A percentile compares a stretch with the other conserved stretches of the same genome.
phyloP scores from a whole-genome alignment of 2,888 invertebrate genomes.

The Hemistola chrysoprasaria region DNA sequence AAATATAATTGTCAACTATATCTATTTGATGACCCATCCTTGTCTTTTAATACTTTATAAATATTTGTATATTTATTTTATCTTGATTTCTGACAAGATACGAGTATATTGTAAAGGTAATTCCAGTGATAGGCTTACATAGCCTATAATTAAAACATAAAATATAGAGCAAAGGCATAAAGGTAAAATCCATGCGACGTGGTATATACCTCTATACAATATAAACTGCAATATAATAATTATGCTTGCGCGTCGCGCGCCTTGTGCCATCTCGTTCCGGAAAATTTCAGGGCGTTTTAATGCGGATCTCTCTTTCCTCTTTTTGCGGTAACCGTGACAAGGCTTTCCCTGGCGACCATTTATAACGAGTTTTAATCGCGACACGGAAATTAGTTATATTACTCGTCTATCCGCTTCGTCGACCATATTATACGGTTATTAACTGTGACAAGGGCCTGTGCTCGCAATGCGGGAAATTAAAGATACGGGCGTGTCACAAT shows the following conservation, averaged over 20 bases:
- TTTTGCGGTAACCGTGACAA: constrained; percentile 64
- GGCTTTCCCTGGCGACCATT: constrained; percentile 52
- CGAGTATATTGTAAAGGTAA: no score
- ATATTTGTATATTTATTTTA: no score
- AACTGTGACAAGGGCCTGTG: constrained; percentile 43
- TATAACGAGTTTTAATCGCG: constrained; percentile 67
- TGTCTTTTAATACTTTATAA: no score
- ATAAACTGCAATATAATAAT: constrained; percentile 15
- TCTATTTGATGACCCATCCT: no score
- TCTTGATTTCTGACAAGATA: no score
- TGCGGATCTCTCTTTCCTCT: constrained; percentile 49
- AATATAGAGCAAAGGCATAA: no score
- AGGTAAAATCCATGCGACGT: no score
- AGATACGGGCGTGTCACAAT: constrained; percentile 28
- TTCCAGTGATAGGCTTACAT: no score
- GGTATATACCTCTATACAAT: not conserved
- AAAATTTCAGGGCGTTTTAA: constrained; percentile 55
- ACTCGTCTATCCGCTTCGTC: constrained; percentile 46
- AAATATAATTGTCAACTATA: not conserved
- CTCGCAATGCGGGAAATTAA: constrained; percentile 38
- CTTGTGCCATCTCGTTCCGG: constrained; percentile 30
- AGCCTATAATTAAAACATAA: constrained; percentile 18
- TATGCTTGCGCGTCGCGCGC: constrained; percentile 15
- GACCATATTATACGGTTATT: constrained; percentile 55
- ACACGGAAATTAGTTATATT: constrained; percentile 65